A percentile compares a stretch with the other conserved stretches of the same genome.
phyloP scores from a whole-genome alignment of 1,140 invertebrate species.

The Drosophila lacertosa region DNA sequence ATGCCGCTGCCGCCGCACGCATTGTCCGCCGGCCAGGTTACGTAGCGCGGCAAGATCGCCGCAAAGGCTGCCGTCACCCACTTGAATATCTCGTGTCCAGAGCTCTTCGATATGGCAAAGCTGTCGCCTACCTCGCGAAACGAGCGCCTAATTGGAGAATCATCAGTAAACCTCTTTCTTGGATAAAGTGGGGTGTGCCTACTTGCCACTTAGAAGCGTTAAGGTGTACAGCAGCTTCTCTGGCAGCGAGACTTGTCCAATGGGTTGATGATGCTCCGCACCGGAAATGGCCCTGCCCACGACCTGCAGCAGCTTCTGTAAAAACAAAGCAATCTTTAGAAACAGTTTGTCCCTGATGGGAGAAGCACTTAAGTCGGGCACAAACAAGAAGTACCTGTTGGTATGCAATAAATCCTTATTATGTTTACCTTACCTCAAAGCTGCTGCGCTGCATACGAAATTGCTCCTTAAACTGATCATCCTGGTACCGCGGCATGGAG shows the following conservation, averaged over 20 bases:
- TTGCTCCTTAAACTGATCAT: conserved; percentile 47
- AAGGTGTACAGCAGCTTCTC: conserved; percentile 45
- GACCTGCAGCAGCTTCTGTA: conserved; percentile 24
- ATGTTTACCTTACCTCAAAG: conserved; percentile 18
- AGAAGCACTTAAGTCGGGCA: too few relatives aligned
- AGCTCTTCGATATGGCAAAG: conserved; percentile 49
- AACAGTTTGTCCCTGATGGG: too few relatives aligned
- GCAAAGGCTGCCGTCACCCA: conserved; percentile 40
- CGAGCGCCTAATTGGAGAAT: too few relatives aligned
- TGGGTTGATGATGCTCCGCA: conserved; percentile 26
- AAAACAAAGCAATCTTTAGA: not conserved
- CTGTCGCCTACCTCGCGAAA: conserved; percentile 47
- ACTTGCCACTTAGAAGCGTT: conserved; percentile 39
- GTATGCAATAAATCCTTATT: not conserved
- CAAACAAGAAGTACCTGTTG: too few relatives aligned
- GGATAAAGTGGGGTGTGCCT: too few relatives aligned
- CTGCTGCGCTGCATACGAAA: conserved; percentile 42
- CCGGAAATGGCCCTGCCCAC: conserved; percentile 24
- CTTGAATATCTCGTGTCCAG: conserved; percentile 48
- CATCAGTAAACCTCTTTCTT: too few relatives aligned
- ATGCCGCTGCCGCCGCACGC: not conserved
- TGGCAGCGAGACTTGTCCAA: conserved; percentile 25
- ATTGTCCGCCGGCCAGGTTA: conserved; percentile 32
- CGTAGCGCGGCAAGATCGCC: conserved; percentile 28
- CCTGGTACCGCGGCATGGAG: conserved; percentile 1